Percentiles rank a stretch among this genome's conserved stretches.
Conservation (phyloP, 1,140 invertebrate species). For the Apis mellifera region DNA sequence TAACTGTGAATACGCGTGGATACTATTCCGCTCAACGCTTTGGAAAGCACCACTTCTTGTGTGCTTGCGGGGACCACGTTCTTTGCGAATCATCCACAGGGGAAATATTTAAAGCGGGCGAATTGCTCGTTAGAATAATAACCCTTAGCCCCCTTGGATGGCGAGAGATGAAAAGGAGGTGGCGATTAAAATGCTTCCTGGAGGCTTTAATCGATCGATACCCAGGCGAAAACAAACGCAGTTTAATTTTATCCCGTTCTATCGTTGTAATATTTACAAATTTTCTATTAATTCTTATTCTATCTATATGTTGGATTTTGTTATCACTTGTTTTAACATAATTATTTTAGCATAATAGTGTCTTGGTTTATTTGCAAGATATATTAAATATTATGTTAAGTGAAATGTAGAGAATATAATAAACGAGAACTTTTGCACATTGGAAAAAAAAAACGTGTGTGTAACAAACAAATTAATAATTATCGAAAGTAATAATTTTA, state of each 20-base stretch:
- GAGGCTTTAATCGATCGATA: background rate
- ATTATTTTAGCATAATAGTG: no score
- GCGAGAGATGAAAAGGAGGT: no score
- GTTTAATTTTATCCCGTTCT: background rate
- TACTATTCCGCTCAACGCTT: background rate
- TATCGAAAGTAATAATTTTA: background rate
- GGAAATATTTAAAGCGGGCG: no score
- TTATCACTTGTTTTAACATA: no score
- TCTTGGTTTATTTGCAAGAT: background rate
- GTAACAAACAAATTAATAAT: background rate
- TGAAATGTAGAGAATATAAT: no score
- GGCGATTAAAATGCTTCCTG: background rate
- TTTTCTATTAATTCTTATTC: background rate
- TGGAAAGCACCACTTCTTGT: background rate
- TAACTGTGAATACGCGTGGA: background rate
- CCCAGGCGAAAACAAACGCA: background rate
- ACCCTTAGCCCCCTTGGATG: background rate
- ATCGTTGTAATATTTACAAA: background rate
- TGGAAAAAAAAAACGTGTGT: no score
- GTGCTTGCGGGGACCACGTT: background rate
- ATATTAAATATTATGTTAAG: background rate
- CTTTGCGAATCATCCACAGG: background rate
- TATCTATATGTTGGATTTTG: no score
- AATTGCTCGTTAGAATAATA: background rate
- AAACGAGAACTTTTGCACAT: no score